A percentile compares a stretch with the other conserved stretches of the same genome.
Conservation (phyloP, 1,140 invertebrate genomes). For the Anastrepha ludens region DNA sequence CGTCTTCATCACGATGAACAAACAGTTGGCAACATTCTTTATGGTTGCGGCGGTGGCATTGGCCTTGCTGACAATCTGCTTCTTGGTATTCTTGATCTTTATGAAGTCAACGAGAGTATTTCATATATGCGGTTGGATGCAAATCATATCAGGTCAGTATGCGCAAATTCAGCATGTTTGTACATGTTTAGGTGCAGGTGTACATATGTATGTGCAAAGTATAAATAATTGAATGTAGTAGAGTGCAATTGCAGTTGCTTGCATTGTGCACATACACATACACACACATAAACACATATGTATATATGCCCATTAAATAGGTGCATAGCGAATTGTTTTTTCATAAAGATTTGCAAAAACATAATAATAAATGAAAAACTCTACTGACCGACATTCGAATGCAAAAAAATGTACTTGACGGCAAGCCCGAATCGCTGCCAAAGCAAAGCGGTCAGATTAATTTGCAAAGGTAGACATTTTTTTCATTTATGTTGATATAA, state of each 20-base stretch:
- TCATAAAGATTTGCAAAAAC: too few species aligned
- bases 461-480: neutral
- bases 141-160: constrained; percentile 90
- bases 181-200: neutral
- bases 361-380: neutral
- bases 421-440: neutral
- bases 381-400: neutral
- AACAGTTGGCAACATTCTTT: constrained; percentile 87
- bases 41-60: constrained; percentile 90
- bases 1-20: constrained; percentile 67
- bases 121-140: constrained; percentile 94
- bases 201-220: neutral
- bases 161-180: neutral
- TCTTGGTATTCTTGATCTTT: constrained; percentile 95
- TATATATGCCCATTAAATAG: neutral
- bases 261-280: neutral
- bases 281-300: neutral
- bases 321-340: too few species aligned
- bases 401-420: neutral
- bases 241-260: neutral
- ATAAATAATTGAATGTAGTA: neutral
- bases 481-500: neutral
- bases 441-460: neutral
- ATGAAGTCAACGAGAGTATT: constrained; percentile 95
- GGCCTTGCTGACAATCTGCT: constrained; percentile 88